phyloP scores from a whole-genome alignment of 2,113 vertebrate genomes.

The Mirounga angustirostris region DNA sequence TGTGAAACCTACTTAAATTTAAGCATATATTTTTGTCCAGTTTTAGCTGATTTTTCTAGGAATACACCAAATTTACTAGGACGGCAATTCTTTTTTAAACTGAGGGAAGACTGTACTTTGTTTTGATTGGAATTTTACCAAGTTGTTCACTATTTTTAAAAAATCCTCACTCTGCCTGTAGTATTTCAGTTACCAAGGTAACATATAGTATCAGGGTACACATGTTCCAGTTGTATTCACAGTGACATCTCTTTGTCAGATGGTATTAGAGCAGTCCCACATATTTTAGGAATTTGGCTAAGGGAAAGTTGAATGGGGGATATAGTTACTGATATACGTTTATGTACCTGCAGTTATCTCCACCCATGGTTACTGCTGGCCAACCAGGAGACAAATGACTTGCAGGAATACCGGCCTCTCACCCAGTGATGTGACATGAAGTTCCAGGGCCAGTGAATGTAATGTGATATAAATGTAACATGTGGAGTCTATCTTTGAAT shows the following conservation, averaged over 20 bases:
- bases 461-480: background rate
- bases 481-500: background rate
- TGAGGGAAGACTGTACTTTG: background rate
- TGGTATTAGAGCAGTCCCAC: background rate
- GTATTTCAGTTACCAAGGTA: slow-evolving; percentile 32
- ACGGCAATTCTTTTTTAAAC: background rate
- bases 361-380: background rate
- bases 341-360: background rate
- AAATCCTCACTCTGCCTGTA: background rate
- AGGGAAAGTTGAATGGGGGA: background rate
- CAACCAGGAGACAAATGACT: background rate
- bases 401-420: too few relatives aligned
- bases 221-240: background rate
- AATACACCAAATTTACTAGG: background rate
- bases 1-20: background rate
- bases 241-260: background rate
- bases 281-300: background rate
- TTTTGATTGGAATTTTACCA: slow-evolving; percentile 22
- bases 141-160: slow-evolving; percentile 26
- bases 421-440: background rate
- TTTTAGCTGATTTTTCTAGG: background rate
- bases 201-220: background rate
- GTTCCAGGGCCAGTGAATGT: background rate
- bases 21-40: background rate
- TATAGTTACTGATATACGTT: background rate